phyloP scores from a whole-genome alignment of 2,888 invertebrate genomes.

The Tachystola acroxantha region DNA sequence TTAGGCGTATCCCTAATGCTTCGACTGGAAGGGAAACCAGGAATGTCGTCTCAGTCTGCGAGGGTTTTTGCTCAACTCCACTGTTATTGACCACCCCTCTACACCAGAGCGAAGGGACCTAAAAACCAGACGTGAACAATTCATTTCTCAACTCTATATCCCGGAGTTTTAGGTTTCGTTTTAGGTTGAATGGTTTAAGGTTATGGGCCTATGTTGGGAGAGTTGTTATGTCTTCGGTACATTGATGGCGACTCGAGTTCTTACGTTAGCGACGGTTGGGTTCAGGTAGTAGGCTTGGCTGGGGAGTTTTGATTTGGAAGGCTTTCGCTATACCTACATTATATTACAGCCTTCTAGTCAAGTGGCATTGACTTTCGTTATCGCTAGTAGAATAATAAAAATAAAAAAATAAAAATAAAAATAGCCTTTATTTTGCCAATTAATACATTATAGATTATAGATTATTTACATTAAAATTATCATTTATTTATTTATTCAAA shows the following conservation, averaged over 20 bases:
- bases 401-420: too few species aligned
- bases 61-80: constrained; percentile 59
- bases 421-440: too few species aligned
- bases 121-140: constrained; percentile 8
- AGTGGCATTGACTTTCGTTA: too few species aligned
- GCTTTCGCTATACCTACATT: too few species aligned
- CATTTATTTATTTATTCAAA: too few species aligned
- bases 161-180: neutral
- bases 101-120: constrained; percentile 7
- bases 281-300: constrained; percentile 25
- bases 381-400: too few species aligned
- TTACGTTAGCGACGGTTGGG: constrained; percentile 25
- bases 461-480: too few species aligned
- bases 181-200: neutral
- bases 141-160: constrained; percentile 3
- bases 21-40: constrained; percentile 36
- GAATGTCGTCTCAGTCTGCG: constrained; percentile 63
- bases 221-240: constrained; percentile 16
- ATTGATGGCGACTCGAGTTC: constrained; percentile 32
- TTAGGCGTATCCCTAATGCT: constrained; percentile 47
- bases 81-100: constrained; percentile 52
- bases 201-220: neutral
- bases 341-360: too few species aligned
- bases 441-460: too few species aligned
- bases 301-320: constrained; percentile 22